phyloP scores from a whole-genome alignment of 2,113 vertebrate species.

The Apistogramma diplotaenia region DNA sequence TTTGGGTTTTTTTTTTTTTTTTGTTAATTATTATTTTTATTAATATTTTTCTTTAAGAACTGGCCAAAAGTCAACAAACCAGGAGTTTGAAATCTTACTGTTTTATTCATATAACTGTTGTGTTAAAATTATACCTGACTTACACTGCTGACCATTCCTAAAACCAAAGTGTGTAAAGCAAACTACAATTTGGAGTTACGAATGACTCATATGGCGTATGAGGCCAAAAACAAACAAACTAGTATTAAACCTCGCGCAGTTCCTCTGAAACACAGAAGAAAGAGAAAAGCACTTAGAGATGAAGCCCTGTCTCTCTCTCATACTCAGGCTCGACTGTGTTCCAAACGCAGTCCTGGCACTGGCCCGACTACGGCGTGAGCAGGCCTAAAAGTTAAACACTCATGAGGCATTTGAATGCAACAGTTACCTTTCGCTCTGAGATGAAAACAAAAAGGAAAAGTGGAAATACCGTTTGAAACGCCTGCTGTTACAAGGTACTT shows the following conservation, averaged over 20 bases:
- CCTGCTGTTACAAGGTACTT: constrained; percentile 21
- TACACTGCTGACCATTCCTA: constrained; percentile 79
- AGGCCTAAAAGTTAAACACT: constrained; percentile 31
- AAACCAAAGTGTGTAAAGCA: constrained; percentile 79
- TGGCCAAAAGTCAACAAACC: constrained; percentile 78
- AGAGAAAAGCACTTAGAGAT: constrained; percentile 63
- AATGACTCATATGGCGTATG: constrained; percentile 53
- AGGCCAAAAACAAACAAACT: constrained; percentile 64
- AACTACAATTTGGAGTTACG: constrained; percentile 63
- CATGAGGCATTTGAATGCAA: constrained; percentile 60
- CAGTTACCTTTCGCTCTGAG: constrained; percentile 27
- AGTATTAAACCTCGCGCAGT: constrained; percentile 71
- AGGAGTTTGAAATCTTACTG: constrained; percentile 65
- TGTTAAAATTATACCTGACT: constrained; percentile 60
- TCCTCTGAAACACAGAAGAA: constrained; percentile 59
- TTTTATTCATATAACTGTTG: constrained; percentile 53
- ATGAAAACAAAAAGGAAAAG: constrained; percentile 35
- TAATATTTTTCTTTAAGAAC: constrained; percentile 47
- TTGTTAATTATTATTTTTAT: constrained; percentile 2
- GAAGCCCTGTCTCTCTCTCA: constrained; percentile 46
- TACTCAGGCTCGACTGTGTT: constrained; percentile 74
- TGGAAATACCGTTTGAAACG: neutral
- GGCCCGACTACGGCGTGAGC: constrained; percentile 32
- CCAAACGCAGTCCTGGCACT: constrained; percentile 59
- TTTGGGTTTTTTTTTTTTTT: constrained; percentile 34